phyloP scores from a whole-genome alignment of 2,113 vertebrate species.

The Corydoras sp. region DNA sequence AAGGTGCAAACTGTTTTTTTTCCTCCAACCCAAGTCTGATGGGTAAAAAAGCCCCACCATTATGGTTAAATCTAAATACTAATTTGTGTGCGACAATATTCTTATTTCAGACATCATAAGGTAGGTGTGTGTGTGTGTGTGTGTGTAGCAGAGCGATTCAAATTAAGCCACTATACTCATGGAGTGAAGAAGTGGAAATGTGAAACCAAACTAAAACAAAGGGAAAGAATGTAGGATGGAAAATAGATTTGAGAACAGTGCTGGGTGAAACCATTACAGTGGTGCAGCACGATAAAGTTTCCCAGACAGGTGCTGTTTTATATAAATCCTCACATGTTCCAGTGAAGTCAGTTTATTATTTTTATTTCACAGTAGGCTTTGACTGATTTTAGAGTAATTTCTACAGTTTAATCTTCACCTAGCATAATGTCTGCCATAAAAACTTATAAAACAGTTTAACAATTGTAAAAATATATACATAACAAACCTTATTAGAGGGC shows the following conservation, averaged over 20 bases:
- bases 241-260: slow-evolving; percentile 17
- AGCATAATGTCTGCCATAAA: too few species aligned
- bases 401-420: too few species aligned
- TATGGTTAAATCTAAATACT: slow-evolving; percentile 15
- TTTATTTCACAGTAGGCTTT: too few species aligned
- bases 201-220: slow-evolving; percentile 35
- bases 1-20: slow-evolving; percentile 1
- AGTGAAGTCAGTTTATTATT: background rate
- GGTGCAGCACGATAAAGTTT: background rate
- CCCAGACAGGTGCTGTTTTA: too few species aligned
- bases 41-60: slow-evolving; percentile 3
- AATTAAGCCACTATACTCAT: slow-evolving; percentile 12
- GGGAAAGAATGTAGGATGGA: slow-evolving; percentile 28
- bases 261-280: background rate
- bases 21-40: slow-evolving; percentile 6
- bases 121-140: slow-evolving; percentile 2
- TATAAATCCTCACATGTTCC: background rate
- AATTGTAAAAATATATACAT: too few species aligned
- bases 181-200: slow-evolving; percentile 34
- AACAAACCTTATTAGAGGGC: too few species aligned
- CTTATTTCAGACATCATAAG: background rate
- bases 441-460: too few species aligned
- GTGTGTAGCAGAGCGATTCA: background rate
- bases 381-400: too few species aligned
- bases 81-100: slow-evolving; percentile 7